Percentiles rank a stretch among this genome's conserved stretches.
Evolutionary conservation across 2,888 invertebrate species (phyloP).

Genomic region (Tetragonula carbonaria): DNA sequence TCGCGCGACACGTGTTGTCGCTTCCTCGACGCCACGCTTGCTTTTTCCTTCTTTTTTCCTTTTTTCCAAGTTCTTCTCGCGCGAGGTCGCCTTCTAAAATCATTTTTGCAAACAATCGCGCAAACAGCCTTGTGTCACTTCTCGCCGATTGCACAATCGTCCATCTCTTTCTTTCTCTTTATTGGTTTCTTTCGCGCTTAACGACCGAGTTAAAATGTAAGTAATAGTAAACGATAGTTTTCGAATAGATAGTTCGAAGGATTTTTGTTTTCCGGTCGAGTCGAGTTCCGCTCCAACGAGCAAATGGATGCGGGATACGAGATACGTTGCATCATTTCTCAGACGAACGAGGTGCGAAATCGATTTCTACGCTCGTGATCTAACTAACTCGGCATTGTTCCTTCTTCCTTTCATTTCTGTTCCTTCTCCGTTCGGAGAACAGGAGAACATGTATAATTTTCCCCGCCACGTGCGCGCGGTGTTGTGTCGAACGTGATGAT

Average conservation of each 20-base stretch:
- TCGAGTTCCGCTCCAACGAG: conserved; percentile 30
- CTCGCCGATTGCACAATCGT: conserved; percentile 34
- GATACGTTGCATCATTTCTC: background rate
- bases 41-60: too few relatives aligned
- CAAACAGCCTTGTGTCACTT: conserved; percentile 52
- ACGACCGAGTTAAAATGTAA: background rate
- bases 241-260: conserved; percentile 38
- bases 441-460: too few relatives aligned
- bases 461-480: too few relatives aligned
- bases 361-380: conserved; percentile 4
- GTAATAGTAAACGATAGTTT: background rate
- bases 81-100: conserved; percentile 33
- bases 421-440: background rate
- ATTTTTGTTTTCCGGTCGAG: conserved; percentile 53
- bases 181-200: background rate
- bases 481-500: too few relatives aligned
- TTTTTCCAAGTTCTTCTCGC: conserved; percentile 8
- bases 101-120: conserved; percentile 53
- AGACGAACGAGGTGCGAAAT: conserved; percentile 10
- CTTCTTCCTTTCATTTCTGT: background rate
- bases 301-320: background rate
- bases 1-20: conserved; percentile 1
- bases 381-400: background rate
- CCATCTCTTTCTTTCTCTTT: background rate
- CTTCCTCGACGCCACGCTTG: background rate